Evolutionary conservation across 2,797 vertebrate genomes (phyloP), one percentile per base, ranked within the genome.

Genomic region (Neolamprologus multifasciatus): DNA sequence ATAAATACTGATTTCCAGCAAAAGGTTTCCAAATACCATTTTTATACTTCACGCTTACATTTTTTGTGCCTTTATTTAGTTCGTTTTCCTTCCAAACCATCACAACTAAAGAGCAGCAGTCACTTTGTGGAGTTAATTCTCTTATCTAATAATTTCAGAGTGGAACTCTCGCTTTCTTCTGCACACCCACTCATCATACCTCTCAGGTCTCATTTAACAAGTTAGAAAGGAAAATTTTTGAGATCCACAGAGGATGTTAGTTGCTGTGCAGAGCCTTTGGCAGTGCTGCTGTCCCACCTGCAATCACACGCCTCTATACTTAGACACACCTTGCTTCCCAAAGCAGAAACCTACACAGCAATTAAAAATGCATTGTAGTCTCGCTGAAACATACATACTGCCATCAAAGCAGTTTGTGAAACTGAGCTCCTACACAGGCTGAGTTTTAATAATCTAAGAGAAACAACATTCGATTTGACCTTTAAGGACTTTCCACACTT

Each of bases 161-260:
- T 88, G 86, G 78, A 88, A 82, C 83, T 87, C 79, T 85, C 80
- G 62, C 88, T 87, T 91, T 83, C 82, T 74, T 59, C 85, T 12
- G 80, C 79, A 51, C 93, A 48, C 93, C 93, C 93, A 92, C 92
- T 91, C 82, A 29, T 87, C 92, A 23, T 84, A 88, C 88, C 83
- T 90, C 89, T 87, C 86, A 87, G 92, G 88, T 93, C 90, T 93
- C 84, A 85, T 94, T 92, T 94, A 91, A 89, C 91, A 89, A 91
- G 82, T 90, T 81, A 76, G 86, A 87, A 84, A 82, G 81, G 82
- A 89, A 67, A 9, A 19, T 40, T 17, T 78, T 85, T 82, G 86
- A 79, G 87, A 87, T 94, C 88, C 78, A 14, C 74, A 50, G 93
- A 92, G 92, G 81, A 83, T 81, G 85, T 91, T 87, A 87, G 83